Evolutionary conservation across 2,797 vertebrate genomes (phyloP).

Genomic region (Acridotheres tristis): DNA sequence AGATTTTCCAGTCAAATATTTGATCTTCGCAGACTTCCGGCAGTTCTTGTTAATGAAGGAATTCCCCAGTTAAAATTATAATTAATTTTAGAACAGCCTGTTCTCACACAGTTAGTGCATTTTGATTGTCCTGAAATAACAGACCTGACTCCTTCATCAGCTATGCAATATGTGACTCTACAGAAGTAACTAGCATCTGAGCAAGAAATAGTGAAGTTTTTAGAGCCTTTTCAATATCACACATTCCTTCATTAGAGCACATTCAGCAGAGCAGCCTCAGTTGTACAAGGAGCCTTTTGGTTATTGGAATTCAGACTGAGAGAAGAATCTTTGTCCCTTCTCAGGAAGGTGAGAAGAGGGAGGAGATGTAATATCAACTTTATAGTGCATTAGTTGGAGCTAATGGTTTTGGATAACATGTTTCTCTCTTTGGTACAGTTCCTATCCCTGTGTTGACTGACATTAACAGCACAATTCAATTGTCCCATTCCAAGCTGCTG

Average conservation of each 20-base stretch:
- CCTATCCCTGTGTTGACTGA: background rate
- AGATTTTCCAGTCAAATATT: background rate
- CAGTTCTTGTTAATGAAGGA: background rate
- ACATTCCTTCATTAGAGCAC: background rate
- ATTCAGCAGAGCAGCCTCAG: background rate
- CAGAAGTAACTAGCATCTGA: background rate
- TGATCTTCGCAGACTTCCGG: background rate
- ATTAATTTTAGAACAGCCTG: background rate
- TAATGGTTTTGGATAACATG: background rate
- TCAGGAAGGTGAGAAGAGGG: background rate
- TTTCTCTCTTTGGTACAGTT: background rate
- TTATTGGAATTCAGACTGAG: background rate
- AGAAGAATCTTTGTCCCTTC: background rate
- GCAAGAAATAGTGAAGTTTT: background rate
- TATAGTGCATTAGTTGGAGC: background rate
- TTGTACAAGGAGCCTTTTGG: background rate
- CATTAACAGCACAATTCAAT: background rate
- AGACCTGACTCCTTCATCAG: background rate
- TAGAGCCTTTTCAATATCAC: background rate
- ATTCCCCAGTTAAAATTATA: background rate
- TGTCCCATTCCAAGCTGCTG: background rate
- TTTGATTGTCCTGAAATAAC: background rate
- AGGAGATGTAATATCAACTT: background rate
- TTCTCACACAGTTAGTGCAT: background rate
- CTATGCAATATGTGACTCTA: background rate